Conservation (phyloP, 64 coral and sea anemone genomes). For the Platygyra sinensis region DNA sequence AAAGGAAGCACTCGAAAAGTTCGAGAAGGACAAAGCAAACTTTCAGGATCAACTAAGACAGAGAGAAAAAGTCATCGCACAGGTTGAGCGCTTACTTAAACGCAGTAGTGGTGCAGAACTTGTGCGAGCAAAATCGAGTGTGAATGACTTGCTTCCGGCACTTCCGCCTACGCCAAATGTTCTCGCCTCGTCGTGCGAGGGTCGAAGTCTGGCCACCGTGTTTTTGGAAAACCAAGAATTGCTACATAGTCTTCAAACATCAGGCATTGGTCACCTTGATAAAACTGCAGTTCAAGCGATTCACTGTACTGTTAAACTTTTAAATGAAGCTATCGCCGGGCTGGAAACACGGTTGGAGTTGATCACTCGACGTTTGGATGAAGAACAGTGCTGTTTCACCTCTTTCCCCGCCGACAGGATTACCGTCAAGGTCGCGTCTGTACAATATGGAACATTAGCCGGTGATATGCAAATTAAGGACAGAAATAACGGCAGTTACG, state of each 20-base stretch:
- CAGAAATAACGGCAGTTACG: neutral
- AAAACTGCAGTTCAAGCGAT: neutral
- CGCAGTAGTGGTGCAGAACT: neutral
- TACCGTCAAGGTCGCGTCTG: no score
- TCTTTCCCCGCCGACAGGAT: neutral
- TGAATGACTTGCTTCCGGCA: neutral
- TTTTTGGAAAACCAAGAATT: neutral
- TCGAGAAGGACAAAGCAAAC: neutral
- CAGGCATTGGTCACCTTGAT: neutral
- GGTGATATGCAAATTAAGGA: neutral
- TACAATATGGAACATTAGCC: neutral
- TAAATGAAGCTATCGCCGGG: neutral
- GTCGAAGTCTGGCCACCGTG: neutral
- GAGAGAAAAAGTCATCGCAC: neutral
- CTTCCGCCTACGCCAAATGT: neutral
- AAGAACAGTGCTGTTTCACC: neutral
- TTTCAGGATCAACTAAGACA: neutral
- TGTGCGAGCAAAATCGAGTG: neutral
- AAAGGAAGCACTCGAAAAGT: neutral
- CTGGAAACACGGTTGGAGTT: neutral
- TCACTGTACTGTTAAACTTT: neutral
- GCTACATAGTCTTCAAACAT: neutral
- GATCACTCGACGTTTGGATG: neutral
- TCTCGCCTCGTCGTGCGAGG: neutral
- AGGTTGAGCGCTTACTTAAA: neutral